Base-by-base conservation (phyloP, 2,888 invertebrate genomes). In the Limnephilus lunatus region DNA sequence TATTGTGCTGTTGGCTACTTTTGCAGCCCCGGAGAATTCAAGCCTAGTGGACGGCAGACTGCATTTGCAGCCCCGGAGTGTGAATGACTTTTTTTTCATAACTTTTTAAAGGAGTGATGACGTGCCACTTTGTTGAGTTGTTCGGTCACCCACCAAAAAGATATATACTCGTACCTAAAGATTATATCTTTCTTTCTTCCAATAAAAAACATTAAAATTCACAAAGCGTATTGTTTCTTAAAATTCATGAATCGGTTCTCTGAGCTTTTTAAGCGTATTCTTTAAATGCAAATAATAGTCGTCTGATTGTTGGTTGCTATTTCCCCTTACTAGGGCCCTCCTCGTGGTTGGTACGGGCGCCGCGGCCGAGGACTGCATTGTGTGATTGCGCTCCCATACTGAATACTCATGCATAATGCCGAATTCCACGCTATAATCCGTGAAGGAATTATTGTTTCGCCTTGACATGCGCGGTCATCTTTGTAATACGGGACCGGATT, bases 361-460 rank as follows among this genome's bases (percentile, higher is more conserved):
- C 68, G 68, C 25, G 25, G 68, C 68, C 68, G 68, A 68, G 25
- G 25, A 68, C 25, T 68, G 68, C 68, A 68, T 25, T 68, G 68
- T 82, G 31, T 82, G 82, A 30, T 25, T 2, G 82, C 32, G 32
- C 32, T 19, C 31, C 32, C 82, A 82, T 82, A 48, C 48, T 15
- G 44, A 48, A 48, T 48, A 32, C 31, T 82, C 82, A 31, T 82
- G 82, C 31, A 82, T 82, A 82, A 31, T 82, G 82, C 82, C 32
- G 15, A 82, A 82, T 82, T 82, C 82, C 82, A 32, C 82, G 32
- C 32, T 32, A 32, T 82, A 82, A 82, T 82, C 82, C 82, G 32
- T 82, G 82, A 82, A 82, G 82, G 31, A 25, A 32, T 82, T 82
- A 82, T 82, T 82, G 82, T 82, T 31, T 82, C 82, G 31, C 30